Evolutionary conservation across 1,140 invertebrate genomes (phyloP).

Genomic region (Zaprionus inermis): DNA sequence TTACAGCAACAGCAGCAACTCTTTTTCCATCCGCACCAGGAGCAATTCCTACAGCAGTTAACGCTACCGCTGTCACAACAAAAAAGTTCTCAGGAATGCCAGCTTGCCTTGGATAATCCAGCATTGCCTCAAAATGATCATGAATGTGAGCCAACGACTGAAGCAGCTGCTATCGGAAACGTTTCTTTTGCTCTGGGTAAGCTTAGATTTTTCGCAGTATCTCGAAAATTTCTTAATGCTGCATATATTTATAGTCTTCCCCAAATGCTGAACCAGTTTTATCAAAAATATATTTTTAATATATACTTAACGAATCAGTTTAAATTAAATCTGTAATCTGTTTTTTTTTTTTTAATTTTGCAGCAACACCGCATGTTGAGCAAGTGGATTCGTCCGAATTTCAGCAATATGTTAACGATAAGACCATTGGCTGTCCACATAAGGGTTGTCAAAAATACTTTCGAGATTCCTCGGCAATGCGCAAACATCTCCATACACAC

Average conservation of each 20-base stretch:
- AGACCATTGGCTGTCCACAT: conserved; percentile 93
- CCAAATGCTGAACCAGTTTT: no score
- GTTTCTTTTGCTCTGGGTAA: conserved; percentile 27
- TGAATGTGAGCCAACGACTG: conserved; percentile 17
- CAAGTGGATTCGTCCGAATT: conserved; percentile 26
- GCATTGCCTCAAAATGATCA: conserved; percentile 22
- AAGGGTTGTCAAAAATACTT: conserved; percentile 99
- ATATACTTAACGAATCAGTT: neutral
- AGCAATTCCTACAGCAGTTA: conserved; percentile 21
- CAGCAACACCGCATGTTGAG: conserved; percentile 5
- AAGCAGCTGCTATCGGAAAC: conserved; percentile 17
- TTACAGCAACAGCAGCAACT: conserved; percentile 41
- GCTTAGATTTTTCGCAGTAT: neutral
- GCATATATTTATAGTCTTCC: no score
- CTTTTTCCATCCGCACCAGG: conserved; percentile 39
- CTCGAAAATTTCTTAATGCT: no score
- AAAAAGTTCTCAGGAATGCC: neutral
- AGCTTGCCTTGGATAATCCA: conserved; percentile 33
- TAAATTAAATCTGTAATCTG: neutral
- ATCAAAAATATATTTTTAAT: neutral
- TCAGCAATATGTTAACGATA: conserved; percentile 51
- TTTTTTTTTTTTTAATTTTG: neutral
- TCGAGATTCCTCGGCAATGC: conserved; percentile 98
- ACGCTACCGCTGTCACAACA: neutral
- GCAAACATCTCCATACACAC: conserved; percentile 98